A percentile compares a stretch with the other conserved stretches of the same genome.
Conservation (phyloP, 2,797 vertebrate genomes). For the Alca torda region DNA sequence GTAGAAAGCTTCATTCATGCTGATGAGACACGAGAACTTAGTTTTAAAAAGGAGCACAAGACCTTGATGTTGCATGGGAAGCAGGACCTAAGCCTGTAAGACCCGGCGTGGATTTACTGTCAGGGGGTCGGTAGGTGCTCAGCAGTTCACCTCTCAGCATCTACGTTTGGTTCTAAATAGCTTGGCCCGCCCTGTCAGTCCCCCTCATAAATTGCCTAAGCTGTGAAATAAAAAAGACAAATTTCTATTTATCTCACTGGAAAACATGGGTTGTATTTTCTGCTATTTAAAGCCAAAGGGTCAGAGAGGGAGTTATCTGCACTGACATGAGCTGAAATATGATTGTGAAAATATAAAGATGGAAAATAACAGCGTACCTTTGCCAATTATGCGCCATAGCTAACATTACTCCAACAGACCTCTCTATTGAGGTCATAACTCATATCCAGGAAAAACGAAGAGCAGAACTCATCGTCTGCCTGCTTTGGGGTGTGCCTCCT, state of each 20-base stretch:
- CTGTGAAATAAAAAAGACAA: constrained; percentile 72
- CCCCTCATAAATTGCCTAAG: constrained; percentile 61
- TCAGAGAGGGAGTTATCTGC: constrained; percentile 74
- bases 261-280: constrained; percentile 76
- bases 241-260: constrained; percentile 78
- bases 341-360: constrained; percentile 74
- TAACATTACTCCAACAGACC: constrained; percentile 20
- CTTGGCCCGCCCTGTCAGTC: constrained; percentile 30
- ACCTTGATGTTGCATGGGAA: not conserved
- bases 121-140: not conserved
- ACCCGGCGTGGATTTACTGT: not conserved
- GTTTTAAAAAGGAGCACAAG: not conserved
- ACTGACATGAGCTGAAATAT: constrained; percentile 74
- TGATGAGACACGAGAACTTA: not conserved
- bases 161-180: constrained; percentile 27
- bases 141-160: not conserved
- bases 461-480: constrained; percentile 34
- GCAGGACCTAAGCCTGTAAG: not conserved
- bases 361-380: constrained; percentile 64
- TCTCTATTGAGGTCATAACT: constrained; percentile 46
- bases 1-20: not conserved
- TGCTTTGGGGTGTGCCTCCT: not conserved
- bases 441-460: constrained; percentile 29
- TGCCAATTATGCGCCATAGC: constrained; percentile 66
- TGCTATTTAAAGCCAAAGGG: constrained; percentile 77